phyloP scores from a whole-genome alignment of 2,113 vertebrate genomes.

The Pedetes capensis region DNA sequence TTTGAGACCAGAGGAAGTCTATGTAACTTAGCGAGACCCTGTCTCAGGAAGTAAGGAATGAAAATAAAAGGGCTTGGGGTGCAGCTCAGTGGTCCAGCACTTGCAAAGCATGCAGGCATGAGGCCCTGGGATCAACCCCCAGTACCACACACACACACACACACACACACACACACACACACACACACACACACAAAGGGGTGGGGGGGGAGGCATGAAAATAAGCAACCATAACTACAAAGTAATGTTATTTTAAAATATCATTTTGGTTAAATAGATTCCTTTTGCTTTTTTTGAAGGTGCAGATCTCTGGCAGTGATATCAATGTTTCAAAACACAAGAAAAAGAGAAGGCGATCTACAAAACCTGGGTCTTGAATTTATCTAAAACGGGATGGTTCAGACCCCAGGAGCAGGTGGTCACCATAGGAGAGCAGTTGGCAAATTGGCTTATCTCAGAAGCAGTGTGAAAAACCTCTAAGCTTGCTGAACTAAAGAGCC shows the following conservation, averaged over 20 bases:
- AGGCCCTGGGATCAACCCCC: too few species aligned
- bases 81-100: too few species aligned
- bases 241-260: not conserved
- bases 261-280: not conserved
- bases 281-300: not conserved
- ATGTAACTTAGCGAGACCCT: too few species aligned
- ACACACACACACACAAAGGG: too few species aligned
- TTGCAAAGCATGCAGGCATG: too few species aligned
- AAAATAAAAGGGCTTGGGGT: too few species aligned
- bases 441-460: constrained; percentile 37
- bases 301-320: not conserved
- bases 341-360: not conserved
- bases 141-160: too few species aligned
- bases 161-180: too few species aligned
- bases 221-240: not conserved
- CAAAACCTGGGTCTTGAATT: not conserved
- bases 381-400: not conserved
- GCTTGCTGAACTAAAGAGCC: not conserved
- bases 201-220: not conserved
- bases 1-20: too few species aligned
- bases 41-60: too few species aligned
- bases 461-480: constrained; percentile 24
- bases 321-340: not conserved
- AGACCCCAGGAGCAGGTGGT: constrained; percentile 25
- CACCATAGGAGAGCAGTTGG: not conserved